These are phyloP conservation scores for Lagocephalus sceleratus DNA, from an alignment of 2,797 vertebrate genomes.

Conservation along the genomic window DNA sequence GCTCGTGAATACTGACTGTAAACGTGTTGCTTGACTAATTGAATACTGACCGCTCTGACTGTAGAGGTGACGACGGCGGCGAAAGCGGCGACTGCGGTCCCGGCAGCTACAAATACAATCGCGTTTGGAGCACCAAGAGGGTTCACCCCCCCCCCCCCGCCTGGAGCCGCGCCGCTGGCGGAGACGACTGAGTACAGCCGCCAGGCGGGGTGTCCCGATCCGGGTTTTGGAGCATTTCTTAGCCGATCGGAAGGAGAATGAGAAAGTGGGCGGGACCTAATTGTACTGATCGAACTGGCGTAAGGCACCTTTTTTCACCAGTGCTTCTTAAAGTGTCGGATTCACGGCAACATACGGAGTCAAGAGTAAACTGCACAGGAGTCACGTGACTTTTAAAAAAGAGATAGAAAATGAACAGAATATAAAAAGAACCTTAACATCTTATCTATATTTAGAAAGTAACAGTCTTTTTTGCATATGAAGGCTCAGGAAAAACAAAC, in stretches of 20 bases:
- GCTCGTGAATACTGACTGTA: slow-evolving; percentile 10
- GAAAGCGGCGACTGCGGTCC: background rate
- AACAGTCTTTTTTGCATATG: slow-evolving; percentile 74
- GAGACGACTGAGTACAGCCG: too few species aligned
- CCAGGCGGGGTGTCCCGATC: background rate
- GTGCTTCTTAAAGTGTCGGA: slow-evolving; percentile 41
- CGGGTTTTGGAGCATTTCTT: too few species aligned
- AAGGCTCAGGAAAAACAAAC: slow-evolving; percentile 59
- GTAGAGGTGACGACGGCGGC: background rate
- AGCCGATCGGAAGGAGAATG: too few species aligned
- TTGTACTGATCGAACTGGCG: slow-evolving; percentile 8
- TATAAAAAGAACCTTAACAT: slow-evolving; percentile 51
- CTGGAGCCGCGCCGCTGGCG: background rate
- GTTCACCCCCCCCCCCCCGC: background rate
- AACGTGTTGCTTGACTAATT: background rate
- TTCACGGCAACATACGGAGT: slow-evolving; percentile 16
- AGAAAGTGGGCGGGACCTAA: background rate
- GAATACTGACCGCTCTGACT: background rate
- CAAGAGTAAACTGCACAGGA: slow-evolving; percentile 12
- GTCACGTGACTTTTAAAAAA: slow-evolving; percentile 38
- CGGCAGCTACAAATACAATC: background rate
- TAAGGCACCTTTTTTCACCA: slow-evolving; percentile 66
- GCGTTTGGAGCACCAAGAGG: slow-evolving; percentile 1
- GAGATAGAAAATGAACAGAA: slow-evolving; percentile 44
- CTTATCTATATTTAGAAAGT: slow-evolving; percentile 33